phyloP scores from a whole-genome alignment of 2,888 invertebrate genomes.

The Drosophila robusta region DNA sequence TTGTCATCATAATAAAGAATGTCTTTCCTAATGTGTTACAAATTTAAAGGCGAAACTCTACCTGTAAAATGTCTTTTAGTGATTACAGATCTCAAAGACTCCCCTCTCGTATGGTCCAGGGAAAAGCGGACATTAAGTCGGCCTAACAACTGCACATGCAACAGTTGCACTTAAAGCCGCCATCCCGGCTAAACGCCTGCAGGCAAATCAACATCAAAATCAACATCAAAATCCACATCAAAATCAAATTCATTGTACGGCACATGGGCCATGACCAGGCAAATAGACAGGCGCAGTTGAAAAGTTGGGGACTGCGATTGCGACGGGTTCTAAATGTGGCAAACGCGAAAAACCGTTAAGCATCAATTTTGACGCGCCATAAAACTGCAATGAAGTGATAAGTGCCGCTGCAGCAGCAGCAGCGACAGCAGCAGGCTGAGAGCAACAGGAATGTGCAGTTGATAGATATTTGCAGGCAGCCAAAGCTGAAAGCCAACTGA shows the following conservation, averaged over 20 bases:
- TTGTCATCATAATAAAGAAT: no score
- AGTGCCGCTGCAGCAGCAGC: constrained; percentile 62
- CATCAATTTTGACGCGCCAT: constrained; percentile 80
- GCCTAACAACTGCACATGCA: constrained; percentile 46
- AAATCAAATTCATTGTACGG: constrained; percentile 64
- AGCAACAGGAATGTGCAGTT: constrained; percentile 66
- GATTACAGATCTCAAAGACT: background rate
- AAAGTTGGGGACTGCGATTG: constrained; percentile 28
- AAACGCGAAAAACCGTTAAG: constrained; percentile 78
- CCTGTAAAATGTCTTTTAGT: constrained; percentile 1
- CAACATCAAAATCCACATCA: constrained; percentile 40
- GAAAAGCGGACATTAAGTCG: constrained; percentile 13
- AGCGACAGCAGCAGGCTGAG: constrained; percentile 28
- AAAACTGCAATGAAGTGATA: constrained; percentile 82
- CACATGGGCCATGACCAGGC: constrained; percentile 49
- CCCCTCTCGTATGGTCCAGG: background rate
- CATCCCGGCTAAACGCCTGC: constrained; percentile 8
- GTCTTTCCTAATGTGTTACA: no score
- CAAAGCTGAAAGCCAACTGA: constrained; percentile 24
- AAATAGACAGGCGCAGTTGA: constrained; percentile 21
- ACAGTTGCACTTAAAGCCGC: constrained; percentile 49
- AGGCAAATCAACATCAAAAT: constrained; percentile 45
- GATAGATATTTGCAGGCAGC: constrained; percentile 52
- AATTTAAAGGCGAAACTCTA: background rate
- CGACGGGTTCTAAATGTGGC: constrained; percentile 68